These are phyloP conservation scores for Drosophila robusta DNA, from an alignment of 2,888 invertebrate species.

Conservation along the genomic window DNA sequence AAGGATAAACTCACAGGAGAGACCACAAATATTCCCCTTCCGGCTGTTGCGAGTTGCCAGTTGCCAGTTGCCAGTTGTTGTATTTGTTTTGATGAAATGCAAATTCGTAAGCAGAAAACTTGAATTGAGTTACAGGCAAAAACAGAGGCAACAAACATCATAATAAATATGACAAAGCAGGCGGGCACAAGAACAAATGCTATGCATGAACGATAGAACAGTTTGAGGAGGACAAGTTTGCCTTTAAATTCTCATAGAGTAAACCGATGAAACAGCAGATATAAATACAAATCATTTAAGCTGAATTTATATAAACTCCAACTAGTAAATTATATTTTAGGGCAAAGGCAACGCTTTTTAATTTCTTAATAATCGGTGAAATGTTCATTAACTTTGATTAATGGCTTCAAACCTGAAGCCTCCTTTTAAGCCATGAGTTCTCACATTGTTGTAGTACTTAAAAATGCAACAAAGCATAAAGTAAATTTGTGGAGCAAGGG, in stretches of 20 bases:
- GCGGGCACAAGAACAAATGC: slow-evolving; percentile 37
- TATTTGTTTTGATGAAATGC: slow-evolving; percentile 60
- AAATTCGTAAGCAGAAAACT: slow-evolving; percentile 67
- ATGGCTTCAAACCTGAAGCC: neutral
- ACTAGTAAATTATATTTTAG: too few relatives aligned
- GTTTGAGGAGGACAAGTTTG: neutral
- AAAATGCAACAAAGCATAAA: slow-evolving; percentile 29
- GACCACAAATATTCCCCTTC: slow-evolving; percentile 28
- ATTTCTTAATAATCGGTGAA: neutral
- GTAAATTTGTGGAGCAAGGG: slow-evolving; percentile 19
- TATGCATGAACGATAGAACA: slow-evolving; percentile 46
- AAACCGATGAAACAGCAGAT: neutral
- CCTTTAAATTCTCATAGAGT: neutral
- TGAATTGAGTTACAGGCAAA: slow-evolving; percentile 46
- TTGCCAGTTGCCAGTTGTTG: slow-evolving; percentile 28
- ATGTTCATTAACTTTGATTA: slow-evolving; percentile 9
- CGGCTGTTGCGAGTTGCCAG: slow-evolving; percentile 21
- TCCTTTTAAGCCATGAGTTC: slow-evolving; percentile 19
- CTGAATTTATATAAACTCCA: neutral
- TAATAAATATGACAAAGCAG: slow-evolving; percentile 44
- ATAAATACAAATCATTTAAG: neutral
- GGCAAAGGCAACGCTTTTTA: too few relatives aligned
- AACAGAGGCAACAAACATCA: slow-evolving; percentile 27
- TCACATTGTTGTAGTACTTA: slow-evolving; percentile 31
- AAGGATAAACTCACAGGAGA: slow-evolving; percentile 27